phyloP scores from a whole-genome alignment of 2,113 vertebrate genomes.

The Crotalus tigris region DNA sequence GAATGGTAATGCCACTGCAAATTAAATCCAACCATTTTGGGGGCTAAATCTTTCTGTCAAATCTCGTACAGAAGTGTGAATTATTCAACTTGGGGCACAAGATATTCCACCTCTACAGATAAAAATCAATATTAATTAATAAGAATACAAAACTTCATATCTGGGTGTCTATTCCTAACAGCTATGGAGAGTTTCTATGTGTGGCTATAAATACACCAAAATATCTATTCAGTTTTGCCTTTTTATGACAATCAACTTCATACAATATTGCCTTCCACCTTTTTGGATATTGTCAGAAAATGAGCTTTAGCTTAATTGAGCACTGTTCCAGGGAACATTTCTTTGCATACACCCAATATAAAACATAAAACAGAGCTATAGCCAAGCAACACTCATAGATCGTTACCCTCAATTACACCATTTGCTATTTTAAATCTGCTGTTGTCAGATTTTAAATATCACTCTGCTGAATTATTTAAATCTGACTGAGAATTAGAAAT shows the following conservation, averaged over 20 bases:
- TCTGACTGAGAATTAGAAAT: not conserved
- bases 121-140: slow-evolving; percentile 59
- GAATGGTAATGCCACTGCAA: slow-evolving; percentile 40
- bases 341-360: not conserved
- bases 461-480: not conserved
- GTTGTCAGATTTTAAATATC: not conserved
- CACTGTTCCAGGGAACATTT: not conserved
- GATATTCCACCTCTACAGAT: slow-evolving; percentile 34
- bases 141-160: slow-evolving; percentile 45
- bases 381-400: not conserved
- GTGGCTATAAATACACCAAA: slow-evolving; percentile 4
- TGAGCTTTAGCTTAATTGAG: not conserved
- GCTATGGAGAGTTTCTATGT: slow-evolving; percentile 8
- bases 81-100: slow-evolving; percentile 43
- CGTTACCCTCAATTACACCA: not conserved
- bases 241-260: not conserved
- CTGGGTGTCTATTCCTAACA: slow-evolving; percentile 16
- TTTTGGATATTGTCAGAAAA: not conserved
- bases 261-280: not conserved
- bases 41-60: slow-evolving; percentile 53
- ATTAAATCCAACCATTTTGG: slow-evolving; percentile 54
- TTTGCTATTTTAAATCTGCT: not conserved
- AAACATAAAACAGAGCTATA: not conserved
- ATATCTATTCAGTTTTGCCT: not conserved
- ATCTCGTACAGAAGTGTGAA: slow-evolving; percentile 37